Evolutionary conservation across 2,888 invertebrate genomes (phyloP).

Genomic region (Melipona beecheii): DNA sequence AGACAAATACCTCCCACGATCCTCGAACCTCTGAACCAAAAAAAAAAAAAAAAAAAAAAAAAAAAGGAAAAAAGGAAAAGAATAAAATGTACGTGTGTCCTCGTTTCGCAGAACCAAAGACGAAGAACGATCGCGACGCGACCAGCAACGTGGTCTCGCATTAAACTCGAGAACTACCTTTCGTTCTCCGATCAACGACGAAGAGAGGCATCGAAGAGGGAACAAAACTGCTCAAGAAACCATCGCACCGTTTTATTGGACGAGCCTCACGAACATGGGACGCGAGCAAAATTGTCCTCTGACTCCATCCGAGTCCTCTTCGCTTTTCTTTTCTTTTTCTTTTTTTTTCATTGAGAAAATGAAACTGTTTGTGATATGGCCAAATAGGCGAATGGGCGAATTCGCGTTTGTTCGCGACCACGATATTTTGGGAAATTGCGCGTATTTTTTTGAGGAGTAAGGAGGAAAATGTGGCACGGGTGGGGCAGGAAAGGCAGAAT

Average conservation of each 20-base stretch:
- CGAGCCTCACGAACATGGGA: background rate
- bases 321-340: no score
- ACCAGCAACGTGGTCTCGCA: constrained; percentile 26
- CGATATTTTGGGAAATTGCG: no score
- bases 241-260: background rate
- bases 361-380: no score
- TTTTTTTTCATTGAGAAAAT: no score
- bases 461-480: no score
- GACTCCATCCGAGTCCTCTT: background rate
- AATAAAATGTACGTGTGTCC: background rate
- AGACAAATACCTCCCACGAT: background rate
- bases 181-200: background rate
- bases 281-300: background rate
- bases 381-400: no score
- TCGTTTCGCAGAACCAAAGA: constrained; percentile 27
- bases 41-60: background rate
- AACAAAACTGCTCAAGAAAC: background rate
- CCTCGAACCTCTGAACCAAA: background rate
- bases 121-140: background rate
- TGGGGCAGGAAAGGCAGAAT: no score
- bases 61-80: background rate
- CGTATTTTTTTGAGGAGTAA: no score
- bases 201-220: background rate
- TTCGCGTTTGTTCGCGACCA: no score
- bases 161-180: background rate